Evolutionary conservation across 2,113 vertebrate species (phyloP).

Genomic region (Leptodactylus fuscus): DNA sequence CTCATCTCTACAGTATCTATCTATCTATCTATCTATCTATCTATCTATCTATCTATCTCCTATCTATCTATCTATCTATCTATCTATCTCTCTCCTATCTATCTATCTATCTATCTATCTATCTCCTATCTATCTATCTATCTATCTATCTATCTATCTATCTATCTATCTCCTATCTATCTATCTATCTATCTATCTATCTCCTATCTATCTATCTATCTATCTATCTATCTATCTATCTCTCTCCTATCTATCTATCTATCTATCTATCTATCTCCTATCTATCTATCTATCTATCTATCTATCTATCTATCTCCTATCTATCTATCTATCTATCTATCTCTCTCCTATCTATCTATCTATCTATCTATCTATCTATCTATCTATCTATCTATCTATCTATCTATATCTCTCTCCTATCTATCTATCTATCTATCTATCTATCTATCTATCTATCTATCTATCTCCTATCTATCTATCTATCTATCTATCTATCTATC

Average conservation of each 20-base stretch:
- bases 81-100: neutral
- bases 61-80: neutral
- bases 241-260: too few species aligned
- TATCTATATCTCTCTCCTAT: conserved; percentile 14
- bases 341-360: too few species aligned
- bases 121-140: conserved; percentile 5
- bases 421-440: neutral
- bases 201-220: neutral
- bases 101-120: conserved; percentile 13
- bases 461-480: neutral
- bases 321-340: too few species aligned
- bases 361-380: neutral
- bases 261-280: too few species aligned
- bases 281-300: too few species aligned
- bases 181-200: conserved; percentile 8
- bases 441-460: neutral
- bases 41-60: neutral
- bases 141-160: neutral
- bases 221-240: conserved; percentile 3
- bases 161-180: neutral
- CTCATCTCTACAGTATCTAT: too few species aligned
- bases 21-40: neutral
- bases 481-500: neutral
- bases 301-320: too few species aligned
- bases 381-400: conserved; percentile 2